Conservation (phyloP, 2,113 vertebrate genomes). For the Calyptommatus sinebrachiatus region DNA sequence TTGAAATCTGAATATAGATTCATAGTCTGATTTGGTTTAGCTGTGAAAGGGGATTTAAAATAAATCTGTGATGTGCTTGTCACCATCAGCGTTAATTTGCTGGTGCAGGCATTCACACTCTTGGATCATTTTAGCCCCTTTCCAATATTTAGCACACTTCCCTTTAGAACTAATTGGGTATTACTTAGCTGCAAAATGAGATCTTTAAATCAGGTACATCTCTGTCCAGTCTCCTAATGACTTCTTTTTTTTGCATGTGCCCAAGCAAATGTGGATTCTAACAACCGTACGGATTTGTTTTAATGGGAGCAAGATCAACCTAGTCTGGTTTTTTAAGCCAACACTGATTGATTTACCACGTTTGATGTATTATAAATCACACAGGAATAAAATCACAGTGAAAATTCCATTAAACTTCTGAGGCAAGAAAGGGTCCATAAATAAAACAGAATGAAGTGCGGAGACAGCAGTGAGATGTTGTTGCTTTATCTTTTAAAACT, state of each 20-base stretch:
- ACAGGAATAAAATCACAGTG: slow-evolving; percentile 63
- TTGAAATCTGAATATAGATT: background rate
- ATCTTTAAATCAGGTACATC: slow-evolving; percentile 54
- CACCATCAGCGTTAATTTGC: background rate
- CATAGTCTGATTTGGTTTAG: background rate
- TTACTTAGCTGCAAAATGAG: slow-evolving; percentile 55
- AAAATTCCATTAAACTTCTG: slow-evolving; percentile 67
- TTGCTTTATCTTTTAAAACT: slow-evolving; percentile 50
- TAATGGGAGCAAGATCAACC: slow-evolving; percentile 57
- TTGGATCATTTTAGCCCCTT: background rate
- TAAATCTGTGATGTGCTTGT: background rate
- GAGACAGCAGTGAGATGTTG: slow-evolving; percentile 45
- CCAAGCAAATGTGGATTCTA: slow-evolving; percentile 33
- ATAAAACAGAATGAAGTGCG: slow-evolving; percentile 50
- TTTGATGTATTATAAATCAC: slow-evolving; percentile 72
- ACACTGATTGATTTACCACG: slow-evolving; percentile 60
- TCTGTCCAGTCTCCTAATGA: slow-evolving; percentile 41
- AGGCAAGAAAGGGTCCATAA: slow-evolving; percentile 56
- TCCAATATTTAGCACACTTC: slow-evolving; percentile 28
- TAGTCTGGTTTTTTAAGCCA: slow-evolving; percentile 63
- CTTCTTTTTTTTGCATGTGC: slow-evolving; percentile 36
- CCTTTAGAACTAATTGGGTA: slow-evolving; percentile 22
- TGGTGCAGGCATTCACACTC: no score
- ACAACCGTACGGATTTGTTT: slow-evolving; percentile 61
- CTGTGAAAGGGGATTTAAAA: background rate